Conservation (phyloP, 1,140 invertebrate species). For the Latrodectus geometricus region DNA sequence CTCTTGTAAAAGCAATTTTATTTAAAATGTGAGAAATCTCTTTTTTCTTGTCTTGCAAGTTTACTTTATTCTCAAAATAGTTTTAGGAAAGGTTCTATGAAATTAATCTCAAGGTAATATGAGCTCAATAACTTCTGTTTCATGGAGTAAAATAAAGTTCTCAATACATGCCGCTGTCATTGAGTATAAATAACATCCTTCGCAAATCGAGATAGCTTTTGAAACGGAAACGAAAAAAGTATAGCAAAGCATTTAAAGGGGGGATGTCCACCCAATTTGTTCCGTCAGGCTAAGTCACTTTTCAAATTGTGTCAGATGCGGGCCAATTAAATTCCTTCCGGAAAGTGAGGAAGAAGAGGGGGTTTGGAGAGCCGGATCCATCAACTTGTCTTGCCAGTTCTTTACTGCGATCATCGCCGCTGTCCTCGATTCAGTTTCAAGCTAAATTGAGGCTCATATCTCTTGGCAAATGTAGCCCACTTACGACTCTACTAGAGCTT, state of each 20-base stretch:
- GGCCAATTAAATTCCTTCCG: constrained; percentile 32
- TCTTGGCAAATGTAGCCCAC: constrained; percentile 36
- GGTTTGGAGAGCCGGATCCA: constrained; percentile 1
- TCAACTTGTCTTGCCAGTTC: constrained; percentile 16
- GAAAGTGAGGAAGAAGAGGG: not conserved
- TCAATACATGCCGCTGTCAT: not conserved
- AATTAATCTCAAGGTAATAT: no score
- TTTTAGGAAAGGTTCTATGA: no score
- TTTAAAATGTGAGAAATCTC: no score
- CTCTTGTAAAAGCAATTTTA: no score
- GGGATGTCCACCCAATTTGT: constrained; percentile 10
- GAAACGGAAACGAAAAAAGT: not conserved
- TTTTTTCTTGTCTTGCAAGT: no score
- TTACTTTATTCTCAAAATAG: no score
- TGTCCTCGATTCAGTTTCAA: constrained; percentile 44
- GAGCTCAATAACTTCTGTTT: no score
- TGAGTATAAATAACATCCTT: not conserved
- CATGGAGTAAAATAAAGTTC: no score
- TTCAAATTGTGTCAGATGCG: constrained; percentile 45
- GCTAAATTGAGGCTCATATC: constrained; percentile 54
- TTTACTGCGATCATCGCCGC: constrained; percentile 27
- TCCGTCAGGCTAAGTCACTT: not conserved
- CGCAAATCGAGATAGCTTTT: not conserved
- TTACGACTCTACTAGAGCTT: constrained; percentile 42
- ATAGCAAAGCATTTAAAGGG: not conserved